Evolutionary conservation across 1,140 invertebrate genomes (phyloP), one percentile per base, ranked within the genome.

Genomic region (Bombus sylvicola): DNA sequence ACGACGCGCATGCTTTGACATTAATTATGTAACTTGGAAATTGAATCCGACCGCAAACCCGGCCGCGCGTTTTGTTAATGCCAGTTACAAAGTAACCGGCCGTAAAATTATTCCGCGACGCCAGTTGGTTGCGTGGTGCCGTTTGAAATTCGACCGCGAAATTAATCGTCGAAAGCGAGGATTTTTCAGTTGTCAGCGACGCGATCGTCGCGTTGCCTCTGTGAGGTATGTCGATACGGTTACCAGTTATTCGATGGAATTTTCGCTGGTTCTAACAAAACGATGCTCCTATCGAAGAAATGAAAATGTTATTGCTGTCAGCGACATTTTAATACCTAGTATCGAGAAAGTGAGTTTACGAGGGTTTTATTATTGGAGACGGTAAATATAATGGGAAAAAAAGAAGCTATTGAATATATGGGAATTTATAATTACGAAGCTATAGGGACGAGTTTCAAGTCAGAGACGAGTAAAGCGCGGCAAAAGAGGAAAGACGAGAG

Each of bases 11-110:
- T 77, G 84, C 62, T 82, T 59, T 43, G 43, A n/a, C 69, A 75
- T 81, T 81, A 86, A 86, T 86, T 81, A 81, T 81, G 78, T 64
- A 81, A 81, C 71, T 69, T 31, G 84, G 71, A 81, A 86, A 86
- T 81, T 81, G 72, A 81, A 86, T 81, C 78, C 53, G 37, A 34
- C 39, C 43, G 71, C 31, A 47, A 75, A n/a, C n/a, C n/a, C 9
- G 5, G 66, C 81, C 57, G 53, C 68, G 53, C 64, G 37, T 85
- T 85, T 84, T 71, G 82, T 84, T 78, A 59, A 66, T 76, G 71
- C 80, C 53, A 57, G 15, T 83, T 22, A 53, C 62, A 69, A 83
- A 78, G 43, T 83, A 83, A 83, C 74, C 34, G 64, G 43, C 34
- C 64, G 82, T 83, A 69, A 83, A 83, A 83, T 83, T 81, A 81